Evolutionary conservation across 2,888 invertebrate genomes (phyloP).

Genomic region (Himalopsyche japonica): DNA sequence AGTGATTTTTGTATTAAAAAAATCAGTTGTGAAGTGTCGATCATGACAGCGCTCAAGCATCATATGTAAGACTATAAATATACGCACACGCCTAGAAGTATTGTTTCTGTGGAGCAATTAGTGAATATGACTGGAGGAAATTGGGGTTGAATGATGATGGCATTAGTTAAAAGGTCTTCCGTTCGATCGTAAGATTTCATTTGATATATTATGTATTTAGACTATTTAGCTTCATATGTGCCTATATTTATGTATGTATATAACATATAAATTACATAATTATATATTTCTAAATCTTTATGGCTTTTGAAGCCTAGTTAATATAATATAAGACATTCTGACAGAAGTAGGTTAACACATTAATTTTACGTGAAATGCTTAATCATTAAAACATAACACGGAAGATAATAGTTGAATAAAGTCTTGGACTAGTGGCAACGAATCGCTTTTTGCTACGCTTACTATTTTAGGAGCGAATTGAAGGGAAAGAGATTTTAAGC

Average conservation of each 20-base stretch:
- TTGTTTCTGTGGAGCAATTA: neutral
- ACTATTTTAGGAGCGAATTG: too few species aligned
- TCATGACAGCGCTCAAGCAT: neutral
- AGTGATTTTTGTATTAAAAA: too few species aligned
- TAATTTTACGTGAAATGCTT: too few species aligned
- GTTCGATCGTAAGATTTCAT: neutral
- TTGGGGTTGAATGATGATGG: neutral
- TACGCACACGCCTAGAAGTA: neutral
- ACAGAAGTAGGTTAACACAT: too few species aligned
- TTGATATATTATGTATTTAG: neutral
- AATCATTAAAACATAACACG: too few species aligned
- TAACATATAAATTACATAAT: neutral
- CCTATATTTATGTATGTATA: neutral
- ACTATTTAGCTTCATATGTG: neutral
- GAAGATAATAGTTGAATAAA: too few species aligned
- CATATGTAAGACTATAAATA: neutral
- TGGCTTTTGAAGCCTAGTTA: too few species aligned
- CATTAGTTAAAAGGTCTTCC: neutral
- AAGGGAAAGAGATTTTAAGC: too few species aligned
- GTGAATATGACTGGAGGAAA: neutral
- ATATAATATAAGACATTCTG: too few species aligned
- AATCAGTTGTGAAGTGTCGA: neutral
- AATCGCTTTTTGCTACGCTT: too few species aligned
- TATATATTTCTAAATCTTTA: too few species aligned
- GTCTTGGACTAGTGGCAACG: too few species aligned